Base-by-base conservation (phyloP, 2,113 vertebrate species). In the Okapia johnstoni region DNA sequence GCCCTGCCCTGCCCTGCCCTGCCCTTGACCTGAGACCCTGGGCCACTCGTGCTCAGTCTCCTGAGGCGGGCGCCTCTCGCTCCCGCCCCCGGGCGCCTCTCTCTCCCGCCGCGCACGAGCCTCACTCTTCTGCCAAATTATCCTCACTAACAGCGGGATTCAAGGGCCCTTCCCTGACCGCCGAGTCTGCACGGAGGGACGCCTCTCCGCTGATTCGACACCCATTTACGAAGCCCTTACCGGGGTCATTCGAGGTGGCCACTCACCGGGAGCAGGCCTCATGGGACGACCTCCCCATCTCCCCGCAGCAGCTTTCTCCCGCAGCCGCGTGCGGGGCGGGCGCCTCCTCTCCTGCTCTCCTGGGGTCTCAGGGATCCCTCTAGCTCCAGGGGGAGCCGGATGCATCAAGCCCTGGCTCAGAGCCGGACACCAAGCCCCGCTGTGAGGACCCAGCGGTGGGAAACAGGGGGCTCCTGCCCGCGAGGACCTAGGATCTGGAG, bases 101-200 rank as follows among this genome's bases (percentile, higher is more conserved):
- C 36, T 9, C 85, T 46, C n/a, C 70, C 21, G 21, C 70, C 36
- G 70, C 61, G 30, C 11, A 30, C 21, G 16, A 17, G 63, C 63
- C 58, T 28, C 19, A 73, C 57, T 66, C 97, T 73, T 80, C 93
- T 88, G 88, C 52, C 57, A 80, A 96, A 96, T 96, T 48, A 90
- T 81, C 88, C 79, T 93, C 25, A 17, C 43, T 85, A 58, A 58
- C 57, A 86, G 84, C 40, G 14, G 88, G 90, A 30, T 23, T 97
- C 85, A 85, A 97, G 97, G 81, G 91, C 88, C 83, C 96, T 97
- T 96, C 91, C 43, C 3, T 8, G 85, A 63, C 70, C 50, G 40
- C 80, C 70, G 86, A 96, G 93, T 40, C 57, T 60, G 85, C 63
- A 54, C 57, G 0, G 40, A 40, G 40, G 40, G 30, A 93, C 7